Base-by-base conservation (phyloP, 37 sponge, comb jelly and placozoan species). In the Corticium candelabrum region DNA sequence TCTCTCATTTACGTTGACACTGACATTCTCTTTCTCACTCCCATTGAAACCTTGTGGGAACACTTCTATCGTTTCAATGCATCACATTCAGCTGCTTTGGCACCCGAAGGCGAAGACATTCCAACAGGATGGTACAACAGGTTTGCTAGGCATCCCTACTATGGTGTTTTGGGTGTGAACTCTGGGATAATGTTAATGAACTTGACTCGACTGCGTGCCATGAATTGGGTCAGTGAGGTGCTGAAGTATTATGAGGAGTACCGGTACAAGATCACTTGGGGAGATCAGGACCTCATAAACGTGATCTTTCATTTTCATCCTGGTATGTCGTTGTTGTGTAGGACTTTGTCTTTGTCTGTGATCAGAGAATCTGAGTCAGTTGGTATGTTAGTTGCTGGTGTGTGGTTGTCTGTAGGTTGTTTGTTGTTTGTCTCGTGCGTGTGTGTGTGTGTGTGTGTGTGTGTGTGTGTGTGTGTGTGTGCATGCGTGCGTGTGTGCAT, bases 141-240 rank as follows among this genome's bases (percentile, higher is more conserved):
- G 21, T 80, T 37, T 78, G 84, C 84, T 30, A 43, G 38, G 1
- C 78, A 83, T 81, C 84, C 84, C 37, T 83, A 37, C 72, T 83
- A 81, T 21, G 84, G 84, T 5, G 34, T 33, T 35, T 3, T 40
- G 0, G 84, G 84, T 39, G n/a, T 83, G 0, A 83, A 83, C 37
- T 83, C 84, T 0, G 84, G 84, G 1, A 67, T 80, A 4, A 79
- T 83, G 84, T 27, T 83, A 21, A 80, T 83, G 78, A 69, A 80
- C 50, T 69, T 83, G 0, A 75, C 79, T 29, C 35, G 69, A n/a
- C 70, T 83, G 30, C 15, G 84, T n/a, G 38, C 3, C 3, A 27
- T 30, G 1, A 57, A 31, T 34, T 83, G 84, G 84, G 32, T 27
- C 15, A 11, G 29, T 29, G 41, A 68, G 30, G 4, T 83, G 70